Percentiles rank a stretch among this genome's conserved stretches.
Evolutionary conservation across 1,140 invertebrate species (phyloP).

Genomic region (Zaprionus inermis): DNA sequence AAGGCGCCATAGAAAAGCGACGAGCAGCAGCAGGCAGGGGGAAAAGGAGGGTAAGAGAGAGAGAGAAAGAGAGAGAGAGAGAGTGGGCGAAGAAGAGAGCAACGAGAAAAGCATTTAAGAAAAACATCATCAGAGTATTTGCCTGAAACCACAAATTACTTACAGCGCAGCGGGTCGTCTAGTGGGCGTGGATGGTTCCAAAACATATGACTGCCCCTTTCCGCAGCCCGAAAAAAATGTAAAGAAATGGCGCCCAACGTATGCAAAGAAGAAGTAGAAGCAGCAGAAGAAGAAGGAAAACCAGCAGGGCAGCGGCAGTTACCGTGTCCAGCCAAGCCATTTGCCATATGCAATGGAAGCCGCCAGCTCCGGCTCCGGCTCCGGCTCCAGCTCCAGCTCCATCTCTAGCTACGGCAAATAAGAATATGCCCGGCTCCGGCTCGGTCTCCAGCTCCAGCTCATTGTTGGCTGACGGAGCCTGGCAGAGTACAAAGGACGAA

Average conservation of each 20-base stretch:
- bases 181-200: slow-evolving; percentile 58
- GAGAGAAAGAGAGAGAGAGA: neutral
- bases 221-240: neutral
- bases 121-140: slow-evolving; percentile 82
- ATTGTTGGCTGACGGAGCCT: slow-evolving; percentile 27
- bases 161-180: slow-evolving; percentile 76
- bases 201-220: slow-evolving; percentile 44
- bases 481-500: slow-evolving; percentile 27
- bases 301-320: slow-evolving; percentile 44
- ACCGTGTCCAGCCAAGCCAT: slow-evolving; percentile 48
- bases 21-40: slow-evolving; percentile 36
- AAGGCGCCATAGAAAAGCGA: slow-evolving; percentile 37
- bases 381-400: neutral
- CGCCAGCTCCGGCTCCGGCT: neutral
- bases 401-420: slow-evolving; percentile 40
- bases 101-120: slow-evolving; percentile 80
- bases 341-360: slow-evolving; percentile 45
- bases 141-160: slow-evolving; percentile 83
- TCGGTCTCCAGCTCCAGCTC: neutral
- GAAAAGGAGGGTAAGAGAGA: neutral
- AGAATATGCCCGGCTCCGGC: slow-evolving; percentile 32
- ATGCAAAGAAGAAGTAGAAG: slow-evolving; percentile 65
- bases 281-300: slow-evolving; percentile 55
- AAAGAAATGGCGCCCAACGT: slow-evolving; percentile 48
- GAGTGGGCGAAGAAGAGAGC: neutral